Evolutionary conservation across 1,140 invertebrate genomes (phyloP), one percentile per base, ranked within the genome.

Genomic region (Apolygus lucorum): DNA sequence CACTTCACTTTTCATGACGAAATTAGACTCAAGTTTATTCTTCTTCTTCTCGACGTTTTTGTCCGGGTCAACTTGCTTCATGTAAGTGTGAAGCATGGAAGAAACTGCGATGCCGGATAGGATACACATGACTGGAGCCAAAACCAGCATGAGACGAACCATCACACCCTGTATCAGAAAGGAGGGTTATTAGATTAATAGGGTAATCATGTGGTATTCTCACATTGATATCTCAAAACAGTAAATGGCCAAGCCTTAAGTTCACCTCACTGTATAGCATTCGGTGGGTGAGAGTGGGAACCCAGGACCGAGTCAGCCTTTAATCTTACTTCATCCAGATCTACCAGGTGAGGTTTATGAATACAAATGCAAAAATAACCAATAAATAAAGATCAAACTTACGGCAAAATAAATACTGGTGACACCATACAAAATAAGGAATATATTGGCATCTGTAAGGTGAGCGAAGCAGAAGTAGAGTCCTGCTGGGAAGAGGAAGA

Each of bases 391-490:
- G 63, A 28, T 2, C 29, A 4, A 67, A 85, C 89, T 90, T 82
- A 94, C 93, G 67, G 96, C 95, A 86, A 99, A 99, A 78, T 99
- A 99, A 75, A 98, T 95, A 77, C 94, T 96, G 4, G 95, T 97
- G 1, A 97, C 91, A 24, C 95, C 96, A 79, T 98, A 99, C 52
- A 99, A 83, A 74, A 98, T 95, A 66, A 98, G 90, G 77, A 99
- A 99, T 71, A 98, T 97, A 79, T 98, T 98, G 28, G 94, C 89
- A 79, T 99, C 95, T 0, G 93, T 95, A 22, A 98, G 81, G 70
- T 93, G 89, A 17, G 88, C 88, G 81, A 99, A 98, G 79, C 95
- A 98, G 78, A 95, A 95, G 79, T 98, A 98, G 28, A 98, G 83
- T 1, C 96, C 96, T 62, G 91, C 93, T 65, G 92, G 96, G 81